Conservation (phyloP, 2,113 vertebrate genomes). For the Hemichromis elongatus region DNA sequence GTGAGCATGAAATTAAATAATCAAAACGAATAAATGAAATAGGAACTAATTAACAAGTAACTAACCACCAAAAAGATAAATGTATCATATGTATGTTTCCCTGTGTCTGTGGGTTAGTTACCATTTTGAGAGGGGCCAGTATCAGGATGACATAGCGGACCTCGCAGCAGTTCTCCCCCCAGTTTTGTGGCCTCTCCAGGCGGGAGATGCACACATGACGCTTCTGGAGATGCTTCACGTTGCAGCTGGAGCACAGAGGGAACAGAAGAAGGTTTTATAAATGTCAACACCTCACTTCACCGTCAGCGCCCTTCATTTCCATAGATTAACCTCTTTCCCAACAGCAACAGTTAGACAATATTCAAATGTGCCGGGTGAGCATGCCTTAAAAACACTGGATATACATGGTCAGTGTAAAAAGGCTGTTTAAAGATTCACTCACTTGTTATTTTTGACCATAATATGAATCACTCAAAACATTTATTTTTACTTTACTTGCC, state of each 20-base stretch:
- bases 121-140: conserved; percentile 94
- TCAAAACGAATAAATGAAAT: not conserved
- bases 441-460: no score
- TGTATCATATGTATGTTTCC: not conserved
- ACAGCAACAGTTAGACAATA: conserved; percentile 28
- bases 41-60: not conserved
- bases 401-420: not conserved
- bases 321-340: conserved; percentile 43
- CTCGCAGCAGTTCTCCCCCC: conserved; percentile 97
- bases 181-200: conserved; percentile 94
- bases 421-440: not conserved
- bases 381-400: not conserved
- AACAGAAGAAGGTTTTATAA: conserved; percentile 13
- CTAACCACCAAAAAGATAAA: not conserved
- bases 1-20: not conserved
- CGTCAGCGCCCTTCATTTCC: conserved; percentile 21
- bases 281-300: conserved; percentile 43
- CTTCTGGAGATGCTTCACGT: conserved; percentile 85
- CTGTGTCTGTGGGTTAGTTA: conserved; percentile 61
- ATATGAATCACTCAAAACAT: not conserved
- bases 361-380: not conserved
- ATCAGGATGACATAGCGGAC: conserved; percentile 95
- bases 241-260: conserved; percentile 78
- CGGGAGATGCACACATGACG: conserved; percentile 97
- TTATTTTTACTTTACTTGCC: not conserved